Conservation (phyloP, 2,113 vertebrate genomes). For the Leptosomus discolor region DNA sequence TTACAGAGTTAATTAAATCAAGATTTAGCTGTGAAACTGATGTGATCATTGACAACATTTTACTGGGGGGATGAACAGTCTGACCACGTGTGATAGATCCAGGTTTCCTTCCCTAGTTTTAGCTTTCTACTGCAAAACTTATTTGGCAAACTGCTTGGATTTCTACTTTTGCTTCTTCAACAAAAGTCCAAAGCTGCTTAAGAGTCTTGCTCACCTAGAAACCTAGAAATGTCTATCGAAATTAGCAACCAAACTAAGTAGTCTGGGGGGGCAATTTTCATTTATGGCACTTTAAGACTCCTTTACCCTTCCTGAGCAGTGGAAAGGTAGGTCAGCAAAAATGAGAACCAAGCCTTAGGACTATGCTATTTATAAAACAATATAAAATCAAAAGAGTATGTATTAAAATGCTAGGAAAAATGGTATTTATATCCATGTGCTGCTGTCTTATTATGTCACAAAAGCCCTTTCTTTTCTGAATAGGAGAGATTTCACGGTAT, state of each 20-base stretch:
- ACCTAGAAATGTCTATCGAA: constrained; percentile 52
- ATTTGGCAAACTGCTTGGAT: neutral
- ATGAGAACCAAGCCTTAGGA: neutral
- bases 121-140: neutral
- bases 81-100: neutral
- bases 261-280: constrained; percentile 4
- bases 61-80: neutral
- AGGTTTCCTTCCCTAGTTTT: neutral
- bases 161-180: neutral
- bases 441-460: neutral
- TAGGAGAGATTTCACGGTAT: neutral
- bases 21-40: neutral
- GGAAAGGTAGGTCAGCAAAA: constrained; percentile 42
- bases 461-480: neutral
- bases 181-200: neutral
- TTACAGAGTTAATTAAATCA: neutral
- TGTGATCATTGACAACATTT: neutral
- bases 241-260: constrained; percentile 35
- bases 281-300: constrained; percentile 20
- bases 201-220: constrained; percentile 37
- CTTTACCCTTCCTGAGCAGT: neutral
- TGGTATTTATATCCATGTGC: neutral
- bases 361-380: constrained; percentile 33
- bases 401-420: neutral
- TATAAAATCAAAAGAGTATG: neutral